Percentiles rank a stretch among this genome's conserved stretches.
Conservation (phyloP, 2,888 invertebrate genomes). For the Polylopha cassiicola region DNA sequence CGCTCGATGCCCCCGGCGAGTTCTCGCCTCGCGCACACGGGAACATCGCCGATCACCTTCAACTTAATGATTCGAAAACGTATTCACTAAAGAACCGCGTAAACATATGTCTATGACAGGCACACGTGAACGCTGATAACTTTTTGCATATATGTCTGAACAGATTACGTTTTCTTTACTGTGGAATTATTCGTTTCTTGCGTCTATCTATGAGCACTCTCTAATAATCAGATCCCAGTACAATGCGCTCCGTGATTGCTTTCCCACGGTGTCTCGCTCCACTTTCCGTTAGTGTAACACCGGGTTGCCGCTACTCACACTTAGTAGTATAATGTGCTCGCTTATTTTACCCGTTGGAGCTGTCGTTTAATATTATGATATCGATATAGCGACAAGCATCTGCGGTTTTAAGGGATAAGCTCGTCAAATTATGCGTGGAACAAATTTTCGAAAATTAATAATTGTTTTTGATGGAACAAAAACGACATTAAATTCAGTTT, state of each 20-base stretch:
- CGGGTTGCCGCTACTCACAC: slow-evolving; percentile 18
- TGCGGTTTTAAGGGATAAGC: not conserved
- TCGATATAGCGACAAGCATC: not conserved
- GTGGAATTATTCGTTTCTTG: slow-evolving; percentile 9
- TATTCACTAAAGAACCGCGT: slow-evolving; percentile 37
- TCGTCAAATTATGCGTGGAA: slow-evolving; percentile 2
- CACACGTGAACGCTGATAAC: slow-evolving; percentile 7
- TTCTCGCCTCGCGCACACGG: slow-evolving; percentile 53
- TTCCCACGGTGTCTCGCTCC: slow-evolving; percentile 24
- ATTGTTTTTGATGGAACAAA: too few relatives aligned
- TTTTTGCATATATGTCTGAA: slow-evolving; percentile 18
- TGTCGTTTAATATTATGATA: slow-evolving; percentile 3
- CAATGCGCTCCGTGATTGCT: slow-evolving; percentile 7
- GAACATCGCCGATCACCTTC: slow-evolving; percentile 41
- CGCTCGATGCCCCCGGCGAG: slow-evolving; percentile 50
- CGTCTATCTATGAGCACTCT: slow-evolving; percentile 14
- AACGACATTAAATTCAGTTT: too few relatives aligned
- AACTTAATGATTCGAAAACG: slow-evolving; percentile 53
- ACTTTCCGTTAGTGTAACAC: slow-evolving; percentile 20
- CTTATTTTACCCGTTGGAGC: slow-evolving; percentile 1
- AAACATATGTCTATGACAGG: slow-evolving; percentile 16
- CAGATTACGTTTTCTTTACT: slow-evolving; percentile 13
- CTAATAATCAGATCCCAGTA: slow-evolving; percentile 19
- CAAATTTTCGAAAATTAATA: too few relatives aligned
- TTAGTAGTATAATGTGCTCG: slow-evolving; percentile 1